Evolutionary conservation across 2,888 invertebrate species (phyloP), one percentile per base, ranked within the genome.

Genomic region (Cyclophora albipunctata): DNA sequence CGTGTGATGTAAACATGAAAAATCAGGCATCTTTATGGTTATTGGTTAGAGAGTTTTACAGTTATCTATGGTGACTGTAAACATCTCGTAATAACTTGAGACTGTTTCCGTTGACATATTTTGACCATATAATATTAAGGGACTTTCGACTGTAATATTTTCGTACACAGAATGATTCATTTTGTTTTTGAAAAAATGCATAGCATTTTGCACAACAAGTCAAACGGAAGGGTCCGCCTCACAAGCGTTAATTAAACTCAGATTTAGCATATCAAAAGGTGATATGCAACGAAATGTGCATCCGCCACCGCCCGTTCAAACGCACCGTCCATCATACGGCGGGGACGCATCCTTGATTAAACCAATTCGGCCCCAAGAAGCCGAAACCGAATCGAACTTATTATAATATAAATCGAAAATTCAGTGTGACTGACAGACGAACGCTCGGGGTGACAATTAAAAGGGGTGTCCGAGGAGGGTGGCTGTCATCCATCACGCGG

Each of bases 341-440:
- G 56, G 63, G 66, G 60, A 64, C 64, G 57, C 65, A 60, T 57
- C 63, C 67, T 66, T 63, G 62, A 68, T 66, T 62, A 57, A 57
- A 53, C 43, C 34, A 34, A 43, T 33, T 43, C 3, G 43, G 5
- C 37, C 37, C 53, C 58, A 60, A 59, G 59, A 55, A 63, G 45
- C 48, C 5, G 44, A 49, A 49, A 55, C 50, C 50, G 51, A 54
- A 55, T 55, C 54, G 71, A 83, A 79, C 84, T 81, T 79, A 87
- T 86, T 86, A 85, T 86, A 86, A 86, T 87, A 85, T 84, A 86
- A 84, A 87, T 86, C 75, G 86, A 78, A 83, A 83, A 75, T 71
- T 72, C 70, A 59, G 67, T 70, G 70, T 80, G 82, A 81, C 72
- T 81, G 81, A 82, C 81, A 75, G 75, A 64, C 73, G 75, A 71